Percentiles rank a stretch among this genome's conserved stretches.
phyloP scores from a whole-genome alignment of 1,140 invertebrate genomes.

The Anagrus nilaparvatae region DNA sequence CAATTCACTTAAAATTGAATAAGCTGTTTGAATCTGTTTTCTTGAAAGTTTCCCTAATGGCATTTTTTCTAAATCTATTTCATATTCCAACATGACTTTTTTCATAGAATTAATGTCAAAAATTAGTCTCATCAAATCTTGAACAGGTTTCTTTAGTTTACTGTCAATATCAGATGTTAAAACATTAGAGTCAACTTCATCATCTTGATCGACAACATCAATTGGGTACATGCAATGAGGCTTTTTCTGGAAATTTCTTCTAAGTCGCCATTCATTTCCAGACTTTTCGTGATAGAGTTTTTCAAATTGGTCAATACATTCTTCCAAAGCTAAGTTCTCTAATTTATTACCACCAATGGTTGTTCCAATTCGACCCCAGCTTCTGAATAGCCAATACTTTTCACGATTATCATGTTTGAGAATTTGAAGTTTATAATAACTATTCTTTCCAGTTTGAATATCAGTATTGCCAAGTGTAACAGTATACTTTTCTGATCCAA shows the following conservation, averaged over 20 bases:
- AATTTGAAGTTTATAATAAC: conserved; percentile 91
- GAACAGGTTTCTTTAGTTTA: conserved; percentile 63
- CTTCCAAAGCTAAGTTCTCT: conserved; percentile 47
- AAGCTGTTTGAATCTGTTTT: conserved; percentile 82
- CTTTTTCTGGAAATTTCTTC: conserved; percentile 66
- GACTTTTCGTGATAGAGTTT: conserved; percentile 72
- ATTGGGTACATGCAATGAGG: conserved; percentile 78
- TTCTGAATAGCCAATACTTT: conserved; percentile 72
- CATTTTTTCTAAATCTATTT: conserved; percentile 95
- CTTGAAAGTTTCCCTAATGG: conserved; percentile 92
- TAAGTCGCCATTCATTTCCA: conserved; percentile 65
- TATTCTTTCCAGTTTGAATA: conserved; percentile 79
- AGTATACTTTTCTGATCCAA: conserved; percentile 56
- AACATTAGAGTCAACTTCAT: conserved; percentile 28
- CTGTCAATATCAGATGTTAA: conserved; percentile 45
- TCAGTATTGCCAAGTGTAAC: conserved; percentile 77
- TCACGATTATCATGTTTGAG: conserved; percentile 62
- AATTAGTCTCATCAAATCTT: conserved; percentile 74
- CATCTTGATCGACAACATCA: conserved; percentile 77
- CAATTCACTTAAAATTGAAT: conserved; percentile 68
- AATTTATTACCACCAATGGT: conserved; percentile 76
- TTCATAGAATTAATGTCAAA: conserved; percentile 93
- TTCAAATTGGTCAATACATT: conserved; percentile 60
- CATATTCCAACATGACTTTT: conserved; percentile 85
- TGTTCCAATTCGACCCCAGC: conserved; percentile 89